Conservation (phyloP, 2,888 invertebrate genomes). For the Abrostola tripartita region DNA sequence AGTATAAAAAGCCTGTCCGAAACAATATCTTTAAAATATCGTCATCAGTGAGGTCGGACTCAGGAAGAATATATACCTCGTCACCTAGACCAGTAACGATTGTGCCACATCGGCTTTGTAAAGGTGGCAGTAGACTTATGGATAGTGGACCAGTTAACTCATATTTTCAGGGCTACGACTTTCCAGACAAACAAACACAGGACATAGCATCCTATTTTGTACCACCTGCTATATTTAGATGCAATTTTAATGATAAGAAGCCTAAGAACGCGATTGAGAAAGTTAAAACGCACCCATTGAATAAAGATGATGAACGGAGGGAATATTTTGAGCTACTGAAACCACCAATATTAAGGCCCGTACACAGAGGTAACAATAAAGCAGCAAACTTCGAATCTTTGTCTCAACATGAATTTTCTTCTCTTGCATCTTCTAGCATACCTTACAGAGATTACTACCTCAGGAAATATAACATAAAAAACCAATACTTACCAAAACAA, state of each 20-base stretch:
- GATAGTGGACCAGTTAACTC: constrained; percentile 5
- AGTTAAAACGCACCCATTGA: neutral
- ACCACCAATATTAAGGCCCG: constrained; percentile 47
- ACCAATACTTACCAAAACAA: constrained; percentile 15
- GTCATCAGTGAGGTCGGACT: neutral
- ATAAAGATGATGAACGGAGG: constrained; percentile 33
- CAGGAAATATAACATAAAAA: constrained; percentile 22
- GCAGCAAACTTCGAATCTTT: constrained; percentile 15
- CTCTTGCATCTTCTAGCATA: constrained; percentile 5
- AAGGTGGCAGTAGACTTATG: neutral
- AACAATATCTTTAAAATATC: constrained; percentile 19
- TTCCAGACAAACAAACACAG: constrained; percentile 14
- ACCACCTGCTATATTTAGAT: constrained; percentile 9
- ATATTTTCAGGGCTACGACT: constrained; percentile 25
- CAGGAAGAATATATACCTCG: neutral
- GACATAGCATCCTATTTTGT: constrained; percentile 34
- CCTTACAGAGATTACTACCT: constrained; percentile 14
- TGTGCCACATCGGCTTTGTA: neutral
- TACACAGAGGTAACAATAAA: constrained; percentile 12
- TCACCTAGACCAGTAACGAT: neutral
- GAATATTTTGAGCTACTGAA: constrained; percentile 62
- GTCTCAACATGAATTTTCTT: neutral
- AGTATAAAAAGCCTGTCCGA: constrained; percentile 57
- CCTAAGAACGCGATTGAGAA: neutral
- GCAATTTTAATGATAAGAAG: constrained; percentile 18